Evolutionary conservation across 2,797 vertebrate genomes (phyloP), one percentile per base, ranked within the genome.

Genomic region (Coregonus sp.): DNA sequence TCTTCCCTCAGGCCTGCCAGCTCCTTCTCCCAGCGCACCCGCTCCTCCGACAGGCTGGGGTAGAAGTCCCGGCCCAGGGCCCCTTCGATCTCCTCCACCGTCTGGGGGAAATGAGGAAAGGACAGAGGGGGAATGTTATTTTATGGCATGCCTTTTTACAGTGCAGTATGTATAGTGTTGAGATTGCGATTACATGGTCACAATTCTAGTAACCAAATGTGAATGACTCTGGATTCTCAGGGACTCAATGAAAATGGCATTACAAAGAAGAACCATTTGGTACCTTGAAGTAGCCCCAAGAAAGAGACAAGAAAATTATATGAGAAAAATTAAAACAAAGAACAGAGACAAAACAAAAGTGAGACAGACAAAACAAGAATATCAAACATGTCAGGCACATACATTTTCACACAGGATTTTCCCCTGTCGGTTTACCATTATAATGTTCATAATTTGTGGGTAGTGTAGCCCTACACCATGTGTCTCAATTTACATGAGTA

Each of bases 51-150:
- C 69, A 96, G 86, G 82, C 92, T 95, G 72, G 96, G 95, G 70
- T 96, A 96, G 69, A 96, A 91, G 56, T 96, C 95, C 56, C 92
- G 82, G 75, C 95, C 95, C 2, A 97, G 88, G 0, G 96, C 95
- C 5, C 95, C 95, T 77, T 97, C 96, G 2, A 96, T 96, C 89
- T 97, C 96, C 84, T 97, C 96, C 4, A 96, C 95, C 0, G 96
- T 96, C 96, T 97, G 73, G n/a, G 63, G 63, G 16, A 37, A 29
- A 20, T 3, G 15, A 31, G 51, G 37, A 9, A 12, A 68, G 66
- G 16, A 29, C 40, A 47, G 7, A 47, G 31, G 14, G 66, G 66
- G 40, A 29, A 66, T 20, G 2, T 31, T 31, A 4, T 29, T 66
- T 31, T 4, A 70, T 12, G 12, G 37, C 40, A 20, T 12, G 5